Evolutionary conservation across 2,888 invertebrate genomes (phyloP).

Genomic region (Ochlodes sylvanus): DNA sequence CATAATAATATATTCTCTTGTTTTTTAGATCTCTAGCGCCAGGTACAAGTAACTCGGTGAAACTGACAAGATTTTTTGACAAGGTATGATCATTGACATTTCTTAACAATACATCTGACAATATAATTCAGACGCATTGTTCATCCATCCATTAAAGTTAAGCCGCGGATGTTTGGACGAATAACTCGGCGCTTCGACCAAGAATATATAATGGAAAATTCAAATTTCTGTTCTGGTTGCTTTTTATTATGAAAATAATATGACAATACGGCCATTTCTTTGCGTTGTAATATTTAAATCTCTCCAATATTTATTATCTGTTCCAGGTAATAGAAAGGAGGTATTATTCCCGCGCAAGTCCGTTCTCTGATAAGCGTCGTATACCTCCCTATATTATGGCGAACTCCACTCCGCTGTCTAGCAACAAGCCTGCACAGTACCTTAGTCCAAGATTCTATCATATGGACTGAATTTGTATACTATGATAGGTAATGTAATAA

Average conservation of each 20-base stretch:
- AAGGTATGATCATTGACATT: conserved; percentile 77
- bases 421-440: conserved; percentile 70
- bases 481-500: neutral
- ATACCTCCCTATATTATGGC: conserved; percentile 71
- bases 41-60: conserved; percentile 97
- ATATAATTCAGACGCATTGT: too few species aligned
- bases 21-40: conserved; percentile 94
- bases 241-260: too few species aligned
- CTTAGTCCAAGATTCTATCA: conserved; percentile 85
- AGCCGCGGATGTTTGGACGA: too few species aligned
- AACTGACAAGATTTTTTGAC: conserved; percentile 97
- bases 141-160: too few species aligned
- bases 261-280: too few species aligned
- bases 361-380: conserved; percentile 80
- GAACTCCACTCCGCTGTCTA: conserved; percentile 70
- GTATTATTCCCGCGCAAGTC: conserved; percentile 82
- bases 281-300: too few species aligned
- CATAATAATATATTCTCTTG: too few species aligned
- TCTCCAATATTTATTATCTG: too few species aligned
- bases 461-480: conserved; percentile 69
- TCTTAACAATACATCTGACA: too few species aligned
- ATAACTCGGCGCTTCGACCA: too few species aligned
- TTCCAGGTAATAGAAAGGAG: conserved; percentile 79
- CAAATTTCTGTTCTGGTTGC: too few species aligned
- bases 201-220: too few species aligned